Evolutionary conservation across 1,140 invertebrate species (phyloP), one percentile per base, ranked within the genome.

Genomic region (Colletes latitarsis): DNA sequence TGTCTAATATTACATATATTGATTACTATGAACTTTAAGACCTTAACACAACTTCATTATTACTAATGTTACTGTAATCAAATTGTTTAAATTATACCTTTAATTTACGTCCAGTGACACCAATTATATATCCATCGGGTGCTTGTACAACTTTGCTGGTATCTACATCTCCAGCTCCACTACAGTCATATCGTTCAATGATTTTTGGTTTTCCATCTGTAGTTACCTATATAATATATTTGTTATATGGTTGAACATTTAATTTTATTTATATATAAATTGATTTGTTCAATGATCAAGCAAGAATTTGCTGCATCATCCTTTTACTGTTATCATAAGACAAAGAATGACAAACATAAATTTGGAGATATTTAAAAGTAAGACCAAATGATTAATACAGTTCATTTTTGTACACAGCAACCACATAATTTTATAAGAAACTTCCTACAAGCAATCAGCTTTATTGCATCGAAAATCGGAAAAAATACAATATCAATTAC

Each of bases 161-260:
- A 90, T 97, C 96, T 55, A 98, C 97, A 95, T 99, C 98, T 41
- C 98, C 99, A 90, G 97, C 97, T 67, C 99, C 99, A 89, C 97
- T 98, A 83, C 98, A 98, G 94, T 99, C 98, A 91, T 97, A 97
- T 66, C 99, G 95, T 90, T 99, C 98, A 89, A 99, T 96, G 62
- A 99, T 96, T 94, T 99, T 99, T 52, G 96, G 95, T 90, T 97
- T 96, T 21, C 98, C 98, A 91, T 97, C 96, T 83, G 95, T 96
- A 30, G 98, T 98, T 77, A 96, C 94, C 98, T 99, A 91, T 49
- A 63, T 19, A 49, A 64, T 49, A 17, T 0, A 69, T 62, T 76
- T 17, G 41, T 69, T 77, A 55, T 39, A 70, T 43, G 72, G 10
- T 14, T 12, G 10, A 53, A 0, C 10, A 64, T 63, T 58, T 73